Percentiles rank a stretch among this genome's conserved stretches.
These are phyloP conservation scores for Helarctos malayanus DNA, from an alignment of 2,797 vertebrate species.

Conservation along the genomic window DNA sequence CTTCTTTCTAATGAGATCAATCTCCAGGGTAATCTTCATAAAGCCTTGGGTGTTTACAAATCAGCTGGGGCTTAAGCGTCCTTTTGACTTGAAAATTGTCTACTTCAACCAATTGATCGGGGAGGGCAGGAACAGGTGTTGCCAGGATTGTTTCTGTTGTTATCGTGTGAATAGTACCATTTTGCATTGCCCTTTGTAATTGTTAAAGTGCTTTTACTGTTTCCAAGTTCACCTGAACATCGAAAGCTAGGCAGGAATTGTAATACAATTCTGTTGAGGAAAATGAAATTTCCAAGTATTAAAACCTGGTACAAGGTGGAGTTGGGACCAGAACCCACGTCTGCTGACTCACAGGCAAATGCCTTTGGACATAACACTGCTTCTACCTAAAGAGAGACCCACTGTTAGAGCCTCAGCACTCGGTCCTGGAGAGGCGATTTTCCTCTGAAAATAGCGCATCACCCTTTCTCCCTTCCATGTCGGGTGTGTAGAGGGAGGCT, in stretches of 20 bases:
- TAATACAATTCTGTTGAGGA: not conserved
- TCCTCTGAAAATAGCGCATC: not conserved
- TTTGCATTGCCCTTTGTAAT: not conserved
- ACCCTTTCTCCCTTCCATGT: not conserved
- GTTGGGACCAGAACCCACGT: not conserved
- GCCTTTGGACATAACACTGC: not conserved
- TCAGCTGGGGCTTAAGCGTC: not conserved
- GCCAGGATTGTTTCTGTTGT: not conserved
- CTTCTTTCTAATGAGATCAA: not conserved
- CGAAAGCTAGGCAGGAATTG: not conserved
- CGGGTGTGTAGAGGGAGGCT: not conserved
- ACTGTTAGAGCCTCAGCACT: not conserved
- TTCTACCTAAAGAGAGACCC: not conserved
- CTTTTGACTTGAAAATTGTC: not conserved
- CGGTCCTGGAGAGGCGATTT: not conserved
- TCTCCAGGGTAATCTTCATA: conserved; percentile 27
- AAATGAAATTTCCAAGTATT: not conserved
- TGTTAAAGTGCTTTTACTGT: not conserved
- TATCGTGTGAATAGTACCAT: not conserved
- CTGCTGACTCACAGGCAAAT: not conserved
- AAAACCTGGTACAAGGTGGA: not conserved
- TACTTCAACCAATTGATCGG: not conserved
- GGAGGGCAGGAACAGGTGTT: not conserved
- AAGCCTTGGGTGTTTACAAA: conserved; percentile 5
- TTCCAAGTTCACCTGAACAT: not conserved